Base-by-base conservation (phyloP, 2,113 vertebrate species). In the Gadus macrocephalus region DNA sequence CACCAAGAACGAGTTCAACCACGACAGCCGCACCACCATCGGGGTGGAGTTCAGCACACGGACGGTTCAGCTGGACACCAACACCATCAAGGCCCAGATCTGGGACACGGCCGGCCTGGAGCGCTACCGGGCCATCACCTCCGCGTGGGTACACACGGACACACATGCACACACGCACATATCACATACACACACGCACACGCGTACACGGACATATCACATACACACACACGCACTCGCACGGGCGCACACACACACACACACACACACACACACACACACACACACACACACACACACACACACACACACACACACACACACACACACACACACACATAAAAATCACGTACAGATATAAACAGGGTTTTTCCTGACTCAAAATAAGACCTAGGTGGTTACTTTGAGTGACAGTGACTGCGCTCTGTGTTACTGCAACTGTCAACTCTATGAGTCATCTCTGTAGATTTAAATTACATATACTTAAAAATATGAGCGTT, bases 21-120 rank as follows among this genome's bases (percentile, higher is more conserved):
- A 96, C 0, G 96, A 98, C 87, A 98, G 95, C 74, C 94, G 96
- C 12, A 97, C 96, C 70, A 98, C 96, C 78, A 98, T 98, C 1
- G 96, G 96, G 0, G 96, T 98, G 2, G 96, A 98, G 90, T 98
- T 98, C 89, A 98, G 96, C 88, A 98, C 96, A 0, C 92, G 96
- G 70, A 95, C 93, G 0, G 83, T 98, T 58, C 89, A 92, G 75
- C 78, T 98, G 83, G 92, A 94, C 42, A 90, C 88, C 0, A 86
- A 92, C 0, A 85, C 85, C 67, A 86, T 98, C 78, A 98, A 98
- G 83, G 95, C 96, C 4, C 96, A 98, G 86, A 97, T 98, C 82
- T 98, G 96, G 96, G 96, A 98, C 93, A 98, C 96, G 0, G 96
- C 96, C 0, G 96, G 96, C 17, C 91, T 96, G 86, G 96, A 98